Evolutionary conservation across 1,140 invertebrate species (phyloP).

Genomic region (Penaeus chinensis): DNA sequence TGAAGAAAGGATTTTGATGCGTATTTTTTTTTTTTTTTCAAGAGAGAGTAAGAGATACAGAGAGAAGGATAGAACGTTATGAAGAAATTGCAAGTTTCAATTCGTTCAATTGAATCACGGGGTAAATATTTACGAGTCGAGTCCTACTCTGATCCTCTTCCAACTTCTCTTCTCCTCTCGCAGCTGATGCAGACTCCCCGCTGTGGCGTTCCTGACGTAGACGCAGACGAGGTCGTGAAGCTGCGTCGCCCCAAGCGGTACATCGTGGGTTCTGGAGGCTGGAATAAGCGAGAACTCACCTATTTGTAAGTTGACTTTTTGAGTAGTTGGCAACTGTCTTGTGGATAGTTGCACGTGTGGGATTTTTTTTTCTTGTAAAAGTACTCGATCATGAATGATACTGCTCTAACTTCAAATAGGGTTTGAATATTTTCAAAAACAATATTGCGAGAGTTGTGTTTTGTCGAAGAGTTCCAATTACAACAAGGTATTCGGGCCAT

Average conservation of each 20-base stretch:
- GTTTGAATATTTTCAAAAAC: too few relatives aligned
- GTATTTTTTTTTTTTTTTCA: not conserved
- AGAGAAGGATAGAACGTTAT: not conserved
- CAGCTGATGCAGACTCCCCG: constrained; percentile 75
- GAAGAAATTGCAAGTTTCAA: too few relatives aligned
- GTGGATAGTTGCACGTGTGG: too few relatives aligned
- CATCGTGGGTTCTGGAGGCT: constrained; percentile 71
- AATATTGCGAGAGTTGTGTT: too few relatives aligned
- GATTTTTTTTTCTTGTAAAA: too few relatives aligned
- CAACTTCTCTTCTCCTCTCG: not conserved
- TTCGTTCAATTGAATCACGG: not conserved
- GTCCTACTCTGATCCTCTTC: not conserved
- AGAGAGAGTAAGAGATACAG: constrained; percentile 9
- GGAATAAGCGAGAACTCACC: constrained; percentile 59
- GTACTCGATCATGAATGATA: too few relatives aligned
- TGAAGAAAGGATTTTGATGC: too few relatives aligned
- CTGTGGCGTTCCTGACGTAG: constrained; percentile 74
- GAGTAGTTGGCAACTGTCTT: too few relatives aligned
- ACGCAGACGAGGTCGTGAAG: constrained; percentile 60
- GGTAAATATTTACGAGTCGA: not conserved
- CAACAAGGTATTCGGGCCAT: too few relatives aligned
- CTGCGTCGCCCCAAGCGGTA: constrained; percentile 76
- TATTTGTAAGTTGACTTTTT: constrained; percentile 50
- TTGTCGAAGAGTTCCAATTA: too few relatives aligned
- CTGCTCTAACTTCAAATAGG: too few relatives aligned